Conservation (phyloP, 2,797 vertebrate species). For the Sebastes minor region DNA sequence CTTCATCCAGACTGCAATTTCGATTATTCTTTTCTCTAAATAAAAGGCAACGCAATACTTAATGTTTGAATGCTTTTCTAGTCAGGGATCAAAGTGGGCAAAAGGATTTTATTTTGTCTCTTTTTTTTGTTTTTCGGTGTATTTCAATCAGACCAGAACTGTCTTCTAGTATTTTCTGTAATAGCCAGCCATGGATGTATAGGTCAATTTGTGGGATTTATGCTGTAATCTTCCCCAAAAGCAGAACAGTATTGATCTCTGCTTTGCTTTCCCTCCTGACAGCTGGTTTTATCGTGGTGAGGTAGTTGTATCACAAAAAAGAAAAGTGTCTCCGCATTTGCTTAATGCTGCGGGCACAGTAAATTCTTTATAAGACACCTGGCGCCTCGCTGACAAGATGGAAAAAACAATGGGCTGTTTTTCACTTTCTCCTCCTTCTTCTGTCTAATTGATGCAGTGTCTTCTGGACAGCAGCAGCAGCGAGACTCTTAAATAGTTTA, state of each 20-base stretch:
- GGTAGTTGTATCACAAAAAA: constrained; percentile 50
- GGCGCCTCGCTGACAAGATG: constrained; percentile 63
- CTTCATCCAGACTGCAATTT: constrained; percentile 1
- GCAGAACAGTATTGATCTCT: constrained; percentile 67
- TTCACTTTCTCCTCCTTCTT: constrained; percentile 42
- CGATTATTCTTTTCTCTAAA: constrained; percentile 23
- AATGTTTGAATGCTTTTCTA: constrained; percentile 10
- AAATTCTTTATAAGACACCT: constrained; percentile 68
- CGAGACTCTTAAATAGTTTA: constrained; percentile 63
- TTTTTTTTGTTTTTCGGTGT: background rate
- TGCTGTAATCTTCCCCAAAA: constrained; percentile 68
- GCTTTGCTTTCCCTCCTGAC: constrained; percentile 41
- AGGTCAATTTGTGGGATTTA: constrained; percentile 70
- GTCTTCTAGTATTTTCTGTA: constrained; percentile 48
- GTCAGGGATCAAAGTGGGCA: background rate
- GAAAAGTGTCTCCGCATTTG: constrained; percentile 50
- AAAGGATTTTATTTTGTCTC: constrained; percentile 12
- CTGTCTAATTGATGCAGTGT: constrained; percentile 62
- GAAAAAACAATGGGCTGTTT: constrained; percentile 52
- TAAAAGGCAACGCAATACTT: constrained; percentile 6
- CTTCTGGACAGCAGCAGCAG: constrained; percentile 48
- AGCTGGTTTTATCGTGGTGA: constrained; percentile 54
- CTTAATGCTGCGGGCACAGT: constrained; percentile 52
- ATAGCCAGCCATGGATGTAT: constrained; percentile 59
- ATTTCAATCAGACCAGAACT: constrained; percentile 37